These are phyloP conservation scores for Cercopithecus hamlyni DNA, from an alignment of 2,797 vertebrate genomes.

Conservation along the genomic window DNA sequence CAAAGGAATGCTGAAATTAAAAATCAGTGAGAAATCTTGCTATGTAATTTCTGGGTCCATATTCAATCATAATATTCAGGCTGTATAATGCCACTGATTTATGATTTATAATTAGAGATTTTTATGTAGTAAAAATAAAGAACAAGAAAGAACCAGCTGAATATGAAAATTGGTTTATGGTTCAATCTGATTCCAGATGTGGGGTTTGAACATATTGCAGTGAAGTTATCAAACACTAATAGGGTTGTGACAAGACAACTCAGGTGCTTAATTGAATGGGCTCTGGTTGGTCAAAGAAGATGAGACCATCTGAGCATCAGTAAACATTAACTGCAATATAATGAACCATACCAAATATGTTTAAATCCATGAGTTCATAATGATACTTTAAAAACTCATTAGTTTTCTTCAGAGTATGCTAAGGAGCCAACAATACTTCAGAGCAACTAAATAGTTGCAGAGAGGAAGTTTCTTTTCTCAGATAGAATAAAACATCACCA, in stretches of 20 bases:
- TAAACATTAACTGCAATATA: neutral
- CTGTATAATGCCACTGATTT: neutral
- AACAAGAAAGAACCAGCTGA: constrained; percentile 38
- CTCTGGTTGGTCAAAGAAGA: constrained; percentile 31
- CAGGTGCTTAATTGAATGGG: neutral
- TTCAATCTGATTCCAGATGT: constrained; percentile 9
- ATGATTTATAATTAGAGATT: constrained; percentile 14
- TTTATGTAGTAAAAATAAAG: constrained; percentile 56
- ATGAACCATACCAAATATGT: neutral
- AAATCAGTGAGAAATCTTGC: constrained; percentile 30
- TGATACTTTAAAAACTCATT: neutral
- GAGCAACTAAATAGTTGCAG: neutral
- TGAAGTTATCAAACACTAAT: neutral
- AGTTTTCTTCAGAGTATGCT: constrained; percentile 25
- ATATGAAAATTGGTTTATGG: constrained; percentile 6
- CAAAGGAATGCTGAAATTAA: constrained; percentile 7
- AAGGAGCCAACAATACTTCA: neutral
- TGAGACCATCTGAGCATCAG: neutral
- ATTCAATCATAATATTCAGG: neutral
- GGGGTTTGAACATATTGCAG: neutral
- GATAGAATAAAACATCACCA: neutral
- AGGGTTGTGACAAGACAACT: neutral
- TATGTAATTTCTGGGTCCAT: neutral
- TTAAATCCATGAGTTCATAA: constrained; percentile 19
- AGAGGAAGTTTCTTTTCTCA: constrained; percentile 31